A percentile compares a stretch with the other conserved stretches of the same genome.
These are phyloP conservation scores for Axinella damicornis DNA, from an alignment of 37 sponge, comb jelly and placozoan genomes.

Conservation along the genomic window DNA sequence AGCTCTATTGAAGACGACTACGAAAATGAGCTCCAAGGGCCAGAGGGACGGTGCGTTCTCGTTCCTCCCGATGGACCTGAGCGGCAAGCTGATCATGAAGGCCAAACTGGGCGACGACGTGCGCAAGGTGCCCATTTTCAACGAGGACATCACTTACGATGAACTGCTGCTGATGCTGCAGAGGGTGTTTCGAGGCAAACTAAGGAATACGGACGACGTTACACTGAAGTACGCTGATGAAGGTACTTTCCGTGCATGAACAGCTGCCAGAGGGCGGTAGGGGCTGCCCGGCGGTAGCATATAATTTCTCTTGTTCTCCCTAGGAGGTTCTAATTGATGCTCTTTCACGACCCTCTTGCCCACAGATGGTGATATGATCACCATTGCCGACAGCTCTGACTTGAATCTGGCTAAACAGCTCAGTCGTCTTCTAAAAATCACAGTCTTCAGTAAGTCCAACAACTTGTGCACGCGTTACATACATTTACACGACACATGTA, in stretches of 20 bases:
- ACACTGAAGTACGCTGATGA: constrained; percentile 90
- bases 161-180: constrained; percentile 95
- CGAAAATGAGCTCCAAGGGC: constrained; percentile 25
- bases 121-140: constrained; percentile 85
- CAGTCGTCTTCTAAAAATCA: constrained; percentile 66
- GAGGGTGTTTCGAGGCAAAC: constrained; percentile 78
- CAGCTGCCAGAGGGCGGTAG: too few relatives aligned
- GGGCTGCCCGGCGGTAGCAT: not conserved
- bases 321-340: constrained; percentile 1
- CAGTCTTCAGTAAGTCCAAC: constrained; percentile 69
- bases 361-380: constrained; percentile 89
- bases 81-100: constrained; percentile 91
- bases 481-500: too few relatives aligned
- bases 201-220: constrained; percentile 87
- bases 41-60: constrained; percentile 46
- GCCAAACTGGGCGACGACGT: constrained; percentile 86
- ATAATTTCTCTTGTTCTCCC: too few relatives aligned
- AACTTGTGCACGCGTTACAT: too few relatives aligned
- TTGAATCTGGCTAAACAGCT: constrained; percentile 86
- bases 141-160: constrained; percentile 96
- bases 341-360: not conserved
- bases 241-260: constrained; percentile 61
- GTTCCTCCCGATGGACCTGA: constrained; percentile 65
- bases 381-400: constrained; percentile 85
- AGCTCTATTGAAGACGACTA: not conserved